phyloP scores from a whole-genome alignment of 2,113 vertebrate species.

The Heterotilapia buettikoferi region DNA sequence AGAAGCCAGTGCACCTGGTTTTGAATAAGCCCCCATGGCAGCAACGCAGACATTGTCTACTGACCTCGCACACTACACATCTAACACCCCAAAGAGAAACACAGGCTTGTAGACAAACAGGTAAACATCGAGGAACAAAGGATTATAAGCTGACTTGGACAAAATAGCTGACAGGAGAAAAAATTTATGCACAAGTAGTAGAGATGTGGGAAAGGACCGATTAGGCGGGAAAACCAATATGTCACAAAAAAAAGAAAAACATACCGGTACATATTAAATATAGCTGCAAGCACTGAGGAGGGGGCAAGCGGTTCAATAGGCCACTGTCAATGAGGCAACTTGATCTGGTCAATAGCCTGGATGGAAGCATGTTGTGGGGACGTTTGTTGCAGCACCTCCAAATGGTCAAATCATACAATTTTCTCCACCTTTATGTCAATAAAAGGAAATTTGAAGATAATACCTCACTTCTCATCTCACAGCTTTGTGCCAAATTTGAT shows the following conservation, averaged over 20 bases:
- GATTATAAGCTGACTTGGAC: background rate
- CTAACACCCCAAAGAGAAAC: slow-evolving; percentile 27
- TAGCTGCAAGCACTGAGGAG: background rate
- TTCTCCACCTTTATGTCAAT: background rate
- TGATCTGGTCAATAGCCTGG: background rate
- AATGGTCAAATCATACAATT: background rate
- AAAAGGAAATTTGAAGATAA: background rate
- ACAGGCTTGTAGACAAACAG: background rate
- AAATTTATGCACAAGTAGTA: background rate
- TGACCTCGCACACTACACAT: slow-evolving; percentile 26
- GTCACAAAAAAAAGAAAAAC: background rate
- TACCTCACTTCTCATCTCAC: background rate
- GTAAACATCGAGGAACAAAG: background rate
- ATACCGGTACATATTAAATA: background rate
- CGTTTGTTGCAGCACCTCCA: background rate
- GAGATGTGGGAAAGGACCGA: background rate
- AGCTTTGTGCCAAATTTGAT: background rate
- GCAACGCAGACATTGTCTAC: slow-evolving; percentile 34
- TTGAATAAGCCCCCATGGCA: slow-evolving; percentile 54
- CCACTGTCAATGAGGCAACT: background rate
- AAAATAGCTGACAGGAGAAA: background rate
- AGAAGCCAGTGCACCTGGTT: slow-evolving; percentile 63
- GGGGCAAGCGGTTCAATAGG: background rate
- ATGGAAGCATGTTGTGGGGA: background rate
- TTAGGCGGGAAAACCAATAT: background rate